Evolutionary conservation across 2,113 vertebrate genomes (phyloP).

Genomic region (rabbit (Oryctolagus cuniculus)): DNA sequence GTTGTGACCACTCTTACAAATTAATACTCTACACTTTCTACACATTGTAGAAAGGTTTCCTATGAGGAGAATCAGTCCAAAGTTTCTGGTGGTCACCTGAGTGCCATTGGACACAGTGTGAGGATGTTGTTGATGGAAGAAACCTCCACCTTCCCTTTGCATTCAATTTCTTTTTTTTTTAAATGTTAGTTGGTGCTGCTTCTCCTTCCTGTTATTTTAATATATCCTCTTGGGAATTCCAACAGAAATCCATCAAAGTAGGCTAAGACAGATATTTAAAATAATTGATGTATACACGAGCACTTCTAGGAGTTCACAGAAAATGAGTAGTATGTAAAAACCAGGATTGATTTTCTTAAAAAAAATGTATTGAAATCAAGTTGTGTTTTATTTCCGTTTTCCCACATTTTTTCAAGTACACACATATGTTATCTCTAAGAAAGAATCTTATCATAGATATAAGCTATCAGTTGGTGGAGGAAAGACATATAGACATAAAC

Average conservation of each 20-base stretch:
- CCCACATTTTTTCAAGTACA: too few species aligned
- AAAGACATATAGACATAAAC: background rate
- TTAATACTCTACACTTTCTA: too few species aligned
- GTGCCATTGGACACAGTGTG: background rate
- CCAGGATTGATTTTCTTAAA: too few species aligned
- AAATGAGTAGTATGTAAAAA: too few species aligned
- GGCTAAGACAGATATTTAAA: background rate
- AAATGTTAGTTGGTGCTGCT: background rate
- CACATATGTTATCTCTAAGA: background rate
- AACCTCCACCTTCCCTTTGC: background rate
- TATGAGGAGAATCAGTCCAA: background rate
- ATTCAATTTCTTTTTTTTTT: background rate
- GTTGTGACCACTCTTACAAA: background rate
- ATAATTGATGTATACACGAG: background rate
- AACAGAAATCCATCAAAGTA: background rate
- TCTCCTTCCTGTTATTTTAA: background rate
- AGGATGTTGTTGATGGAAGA: background rate
- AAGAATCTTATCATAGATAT: background rate
- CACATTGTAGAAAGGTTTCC: background rate
- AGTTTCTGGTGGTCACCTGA: background rate
- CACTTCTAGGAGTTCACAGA: too few species aligned
- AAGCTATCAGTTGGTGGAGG: background rate
- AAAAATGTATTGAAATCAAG: too few species aligned
- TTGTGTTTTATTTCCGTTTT: too few species aligned
- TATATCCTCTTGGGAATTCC: background rate